Base-by-base conservation (phyloP, 2,888 invertebrate species). In the Emmelina monodactyla region DNA sequence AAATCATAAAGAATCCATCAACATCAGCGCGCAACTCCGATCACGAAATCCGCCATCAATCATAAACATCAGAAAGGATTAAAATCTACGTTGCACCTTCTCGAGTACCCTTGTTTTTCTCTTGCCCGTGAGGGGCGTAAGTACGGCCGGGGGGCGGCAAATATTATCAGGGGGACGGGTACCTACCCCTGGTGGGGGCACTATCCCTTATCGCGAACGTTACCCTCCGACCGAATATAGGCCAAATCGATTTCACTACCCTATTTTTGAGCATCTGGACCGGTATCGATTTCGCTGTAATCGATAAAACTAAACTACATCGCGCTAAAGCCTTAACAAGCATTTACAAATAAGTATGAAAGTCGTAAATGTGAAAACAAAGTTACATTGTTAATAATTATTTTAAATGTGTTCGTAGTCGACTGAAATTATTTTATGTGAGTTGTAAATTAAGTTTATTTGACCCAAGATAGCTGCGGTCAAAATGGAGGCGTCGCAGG, bases 71-170 rank as follows among this genome's bases (percentile, higher is more conserved):
- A 73, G 70, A 76, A 79, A 76, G 79, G 79, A 79, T 79, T 79
- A 79, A 76, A 78, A 79, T 79, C 75, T 72, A 76, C 78, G 78
- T 76, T 79, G 79, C 79, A 79, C 79, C 79, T 79, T 76, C 72
- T 73, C 67, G 72, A 76, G 76, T 78, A 75, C 79, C 79, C 79
- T 78, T 79, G 79, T 79, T 79, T 79, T 79, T 78, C 79, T 79
- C 75, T 70, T 76, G 73, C 69, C 78, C 79, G 79, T 76, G 68
- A 76, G 79, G 79, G 79, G 79, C 75, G 78, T 78, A 79, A 78
- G 79, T 76, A 79, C 67, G 54, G 76, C 79, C 70, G 72, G 73
- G 76, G 78, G 79, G 79, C 79, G 79, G 79, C 65, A 76, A 79
- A 79, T 79, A 78, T 78, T 73, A 76, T 72, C 70, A 58, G 61